Base-by-base conservation (phyloP, 2,888 invertebrate species). In the Fragum whitleyi region DNA sequence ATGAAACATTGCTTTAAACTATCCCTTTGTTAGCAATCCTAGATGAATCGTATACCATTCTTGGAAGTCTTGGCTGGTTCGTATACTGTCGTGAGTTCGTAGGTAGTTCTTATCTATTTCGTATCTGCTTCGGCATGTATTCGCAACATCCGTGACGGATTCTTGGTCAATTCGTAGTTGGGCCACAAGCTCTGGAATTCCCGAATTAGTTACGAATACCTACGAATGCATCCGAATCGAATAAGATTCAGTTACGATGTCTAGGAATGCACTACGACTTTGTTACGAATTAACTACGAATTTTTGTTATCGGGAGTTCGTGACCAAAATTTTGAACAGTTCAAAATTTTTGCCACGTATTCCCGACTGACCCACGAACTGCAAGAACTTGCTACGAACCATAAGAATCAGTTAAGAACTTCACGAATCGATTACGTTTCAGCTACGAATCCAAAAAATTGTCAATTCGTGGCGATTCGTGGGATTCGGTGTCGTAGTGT, bases 291-390 rank as follows among this genome's bases (percentile, higher is more conserved):
- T 32, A 70, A 53, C 62, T 77, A 51, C 65, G 72, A 71, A 62
- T 77, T 72, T 57, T 72, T 77, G 16, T n/a, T 23, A 47, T 26
- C 23, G 3, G 61, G 61, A 73, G 70, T 76, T 76, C 76, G 61
- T 42, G 76, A 51, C 70, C 76, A 76, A 59, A 61, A 42, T 29
- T 75, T 75, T 75, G 75, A 75, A 75, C 69, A 75, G 75, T 68
- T 68, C 75, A 75, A 75, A 69, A 69, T 26, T 29, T 75, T 61
- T 62, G 73, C 32, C 73, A 73, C 73, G 61, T 62, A 51, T 73
- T 62, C 62, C 47, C 51, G 71, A 57, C 28, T 23, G 71, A 36
- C 55, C 55, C 71, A 71, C 23, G 71, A 71, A 57, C 55, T 71
- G 57, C 71, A 71, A 57, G 71, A 71, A 71, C 57, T 28, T 55